Conservation (phyloP, 2,888 invertebrate genomes). For the Oscheius myriophilus region DNA sequence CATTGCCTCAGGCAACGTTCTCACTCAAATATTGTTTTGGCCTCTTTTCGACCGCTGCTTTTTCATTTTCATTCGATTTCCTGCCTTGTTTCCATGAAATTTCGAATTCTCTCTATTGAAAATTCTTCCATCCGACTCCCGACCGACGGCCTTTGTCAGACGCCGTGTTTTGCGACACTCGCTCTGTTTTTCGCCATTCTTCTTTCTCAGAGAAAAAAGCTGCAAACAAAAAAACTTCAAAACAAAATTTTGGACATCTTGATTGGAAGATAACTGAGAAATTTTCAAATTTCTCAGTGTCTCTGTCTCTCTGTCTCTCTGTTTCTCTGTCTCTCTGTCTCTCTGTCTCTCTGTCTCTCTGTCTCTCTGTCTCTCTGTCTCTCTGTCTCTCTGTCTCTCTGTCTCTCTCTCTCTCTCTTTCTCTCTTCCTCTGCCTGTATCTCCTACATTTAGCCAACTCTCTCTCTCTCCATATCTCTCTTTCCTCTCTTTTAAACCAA, state of each 20-base stretch:
- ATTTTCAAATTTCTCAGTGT: too few species aligned
- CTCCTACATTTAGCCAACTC: too few species aligned
- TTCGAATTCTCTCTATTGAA: background rate
- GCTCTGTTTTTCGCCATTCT: background rate
- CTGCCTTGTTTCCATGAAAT: background rate
- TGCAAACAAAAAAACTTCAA: too few species aligned
- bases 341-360: too few species aligned
- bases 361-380: too few species aligned
- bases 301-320: too few species aligned
- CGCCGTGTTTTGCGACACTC: background rate
- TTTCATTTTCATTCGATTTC: background rate
- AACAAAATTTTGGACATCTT: too few species aligned
- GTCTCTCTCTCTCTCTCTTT: too few species aligned
- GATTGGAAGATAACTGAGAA: too few species aligned
- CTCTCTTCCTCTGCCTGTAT: too few species aligned
- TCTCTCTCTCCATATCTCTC: background rate
- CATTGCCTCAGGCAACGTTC: background rate
- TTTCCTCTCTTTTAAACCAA: background rate
- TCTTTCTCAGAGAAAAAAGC: background rate
- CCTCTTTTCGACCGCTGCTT: background rate
- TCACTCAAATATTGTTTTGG: background rate
- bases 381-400: too few species aligned
- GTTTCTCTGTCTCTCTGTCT: too few species aligned
- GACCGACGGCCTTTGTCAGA: constrained; percentile 1
- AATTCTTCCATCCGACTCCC: background rate